Conservation (phyloP, 2,797 vertebrate genomes). For the Helicolenus hilgendorfi region DNA sequence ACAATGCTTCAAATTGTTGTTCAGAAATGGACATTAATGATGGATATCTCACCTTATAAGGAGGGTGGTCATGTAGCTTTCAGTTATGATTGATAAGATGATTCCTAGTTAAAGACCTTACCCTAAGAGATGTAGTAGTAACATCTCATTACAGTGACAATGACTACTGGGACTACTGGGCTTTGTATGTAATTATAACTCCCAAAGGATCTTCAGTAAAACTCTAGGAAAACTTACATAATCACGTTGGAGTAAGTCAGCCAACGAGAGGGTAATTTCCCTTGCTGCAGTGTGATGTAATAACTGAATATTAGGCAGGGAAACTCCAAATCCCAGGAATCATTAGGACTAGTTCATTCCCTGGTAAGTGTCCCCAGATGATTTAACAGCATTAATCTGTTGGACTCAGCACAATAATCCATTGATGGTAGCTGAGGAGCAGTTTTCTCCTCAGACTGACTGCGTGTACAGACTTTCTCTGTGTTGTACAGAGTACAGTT, state of each 20-base stretch:
- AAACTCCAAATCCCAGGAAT: constrained; percentile 63
- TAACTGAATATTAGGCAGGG: constrained; percentile 63
- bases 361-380: constrained; percentile 24
- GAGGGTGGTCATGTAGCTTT: background rate
- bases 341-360: constrained; percentile 49
- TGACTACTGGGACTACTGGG: background rate
- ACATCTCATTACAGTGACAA: background rate
- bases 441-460: background rate
- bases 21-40: background rate
- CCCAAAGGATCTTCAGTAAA: background rate
- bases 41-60: background rate
- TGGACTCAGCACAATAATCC: constrained; percentile 48
- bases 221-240: constrained; percentile 16
- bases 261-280: constrained; percentile 33
- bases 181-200: constrained; percentile 6
- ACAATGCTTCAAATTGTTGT: constrained; percentile 36
- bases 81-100: background rate
- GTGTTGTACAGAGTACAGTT: constrained; percentile 17
- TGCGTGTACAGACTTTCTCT: constrained; percentile 19
- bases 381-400: constrained; percentile 53
- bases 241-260: constrained; percentile 14
- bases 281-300: constrained; percentile 49
- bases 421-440: constrained; percentile 28
- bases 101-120: background rate
- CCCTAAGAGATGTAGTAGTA: background rate